Evolutionary conservation across 2,888 invertebrate genomes (phyloP).

Genomic region (Trissonchulus latispiculum): DNA sequence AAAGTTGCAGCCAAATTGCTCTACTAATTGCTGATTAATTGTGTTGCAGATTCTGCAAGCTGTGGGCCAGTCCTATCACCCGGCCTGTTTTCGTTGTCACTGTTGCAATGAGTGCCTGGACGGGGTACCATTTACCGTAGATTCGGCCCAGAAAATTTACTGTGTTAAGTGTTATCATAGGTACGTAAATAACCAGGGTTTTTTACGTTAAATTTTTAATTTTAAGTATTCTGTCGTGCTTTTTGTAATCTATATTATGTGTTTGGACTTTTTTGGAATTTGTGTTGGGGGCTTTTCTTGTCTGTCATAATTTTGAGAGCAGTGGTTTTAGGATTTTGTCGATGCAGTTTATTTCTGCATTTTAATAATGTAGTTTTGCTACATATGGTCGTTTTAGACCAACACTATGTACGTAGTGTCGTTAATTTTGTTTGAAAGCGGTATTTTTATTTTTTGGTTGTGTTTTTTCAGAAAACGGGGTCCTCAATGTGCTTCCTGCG

Average conservation of each 20-base stretch:
- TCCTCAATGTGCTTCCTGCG: slow-evolving; percentile 57
- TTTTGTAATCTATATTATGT: background rate
- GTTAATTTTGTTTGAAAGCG: too few relatives aligned
- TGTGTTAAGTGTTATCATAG: slow-evolving; percentile 93
- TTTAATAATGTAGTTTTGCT: too few relatives aligned
- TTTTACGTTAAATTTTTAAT: too few relatives aligned
- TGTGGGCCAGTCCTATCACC: slow-evolving; percentile 98
- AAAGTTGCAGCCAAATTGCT: background rate
- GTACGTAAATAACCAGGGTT: slow-evolving; percentile 35
- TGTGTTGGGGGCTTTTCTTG: background rate
- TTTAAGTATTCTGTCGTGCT: too few relatives aligned
- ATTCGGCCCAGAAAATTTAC: slow-evolving; percentile 94
- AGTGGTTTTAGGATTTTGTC: too few relatives aligned
- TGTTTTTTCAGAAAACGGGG: slow-evolving; percentile 4
- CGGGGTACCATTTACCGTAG: slow-evolving; percentile 94
- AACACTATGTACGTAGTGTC: too few relatives aligned
- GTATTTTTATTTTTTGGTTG: background rate
- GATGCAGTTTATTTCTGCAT: too few relatives aligned
- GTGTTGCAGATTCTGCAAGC: slow-evolving; percentile 78
- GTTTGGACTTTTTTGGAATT: background rate
- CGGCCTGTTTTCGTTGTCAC: slow-evolving; percentile 95
- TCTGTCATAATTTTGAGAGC: too few relatives aligned
- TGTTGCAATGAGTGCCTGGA: slow-evolving; percentile 94
- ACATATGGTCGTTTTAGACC: too few relatives aligned
- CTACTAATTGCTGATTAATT: too few relatives aligned